These are phyloP conservation scores for Drosophila tanythrix DNA, from an alignment of 2,888 invertebrate genomes.

Conservation along the genomic window DNA sequence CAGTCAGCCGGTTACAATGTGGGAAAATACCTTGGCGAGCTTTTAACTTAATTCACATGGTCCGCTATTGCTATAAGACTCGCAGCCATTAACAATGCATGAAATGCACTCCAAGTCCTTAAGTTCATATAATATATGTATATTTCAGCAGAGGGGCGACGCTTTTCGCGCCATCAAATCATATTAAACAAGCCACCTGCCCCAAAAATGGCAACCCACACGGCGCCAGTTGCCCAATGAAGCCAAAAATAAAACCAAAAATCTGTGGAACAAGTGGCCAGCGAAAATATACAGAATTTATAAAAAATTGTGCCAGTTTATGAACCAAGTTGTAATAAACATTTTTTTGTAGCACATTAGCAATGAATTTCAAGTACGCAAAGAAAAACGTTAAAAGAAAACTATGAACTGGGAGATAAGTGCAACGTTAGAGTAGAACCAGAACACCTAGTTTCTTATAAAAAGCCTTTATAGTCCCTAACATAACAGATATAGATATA, in stretches of 20 bases:
- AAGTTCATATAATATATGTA: slow-evolving; percentile 52
- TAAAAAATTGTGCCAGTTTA: slow-evolving; percentile 7
- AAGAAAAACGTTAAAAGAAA: not conserved
- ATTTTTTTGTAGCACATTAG: not conserved
- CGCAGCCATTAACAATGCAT: slow-evolving; percentile 60
- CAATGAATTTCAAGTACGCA: not conserved
- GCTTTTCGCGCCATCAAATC: slow-evolving; percentile 32
- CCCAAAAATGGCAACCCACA: slow-evolving; percentile 72
- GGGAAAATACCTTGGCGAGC: slow-evolving; percentile 57
- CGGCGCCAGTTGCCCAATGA: slow-evolving; percentile 50
- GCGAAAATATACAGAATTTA: slow-evolving; percentile 14
- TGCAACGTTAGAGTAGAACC: not conserved
- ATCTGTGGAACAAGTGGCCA: slow-evolving; percentile 5
- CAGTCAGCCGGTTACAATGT: slow-evolving; percentile 47
- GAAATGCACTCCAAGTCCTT: slow-evolving; percentile 70
- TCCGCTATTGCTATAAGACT: slow-evolving; percentile 9
- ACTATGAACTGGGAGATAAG: not conserved
- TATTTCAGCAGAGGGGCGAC: not conserved
- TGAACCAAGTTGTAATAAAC: not conserved
- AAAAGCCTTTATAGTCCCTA: not conserved
- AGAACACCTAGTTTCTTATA: not conserved
- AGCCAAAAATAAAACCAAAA: slow-evolving; percentile 29
- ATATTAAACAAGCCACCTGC: slow-evolving; percentile 31
- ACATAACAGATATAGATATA: not conserved
- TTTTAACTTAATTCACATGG: slow-evolving; percentile 28